These are phyloP conservation scores for Oryzias celebensis DNA, from an alignment of 2,113 vertebrate species.

Conservation along the genomic window DNA sequence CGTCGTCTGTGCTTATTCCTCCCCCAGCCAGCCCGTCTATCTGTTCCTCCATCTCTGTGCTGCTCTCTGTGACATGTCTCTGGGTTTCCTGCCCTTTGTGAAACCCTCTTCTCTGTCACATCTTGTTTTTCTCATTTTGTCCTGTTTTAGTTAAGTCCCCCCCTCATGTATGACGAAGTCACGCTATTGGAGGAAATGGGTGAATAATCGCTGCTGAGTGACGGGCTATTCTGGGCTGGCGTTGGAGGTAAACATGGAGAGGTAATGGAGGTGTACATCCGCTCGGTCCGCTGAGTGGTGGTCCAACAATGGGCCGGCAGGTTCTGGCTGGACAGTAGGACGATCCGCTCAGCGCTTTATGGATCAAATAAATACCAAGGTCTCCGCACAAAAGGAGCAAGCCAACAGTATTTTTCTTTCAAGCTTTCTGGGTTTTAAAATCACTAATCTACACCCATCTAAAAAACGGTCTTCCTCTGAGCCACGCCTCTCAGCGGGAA, in stretches of 20 bases:
- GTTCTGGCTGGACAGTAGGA: conserved; percentile 10
- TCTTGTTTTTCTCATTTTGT: conserved; percentile 75
- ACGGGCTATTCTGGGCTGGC: conserved; percentile 69
- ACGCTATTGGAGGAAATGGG: conserved; percentile 75
- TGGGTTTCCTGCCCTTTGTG: conserved; percentile 72
- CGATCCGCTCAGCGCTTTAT: neutral
- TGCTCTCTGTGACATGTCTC: conserved; percentile 59
- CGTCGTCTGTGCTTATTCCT: conserved; percentile 14
- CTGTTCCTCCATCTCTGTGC: conserved; percentile 49
- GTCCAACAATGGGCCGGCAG: conserved; percentile 53
- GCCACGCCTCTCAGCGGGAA: no score
- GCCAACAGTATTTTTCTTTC: neutral
- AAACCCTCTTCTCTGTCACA: conserved; percentile 66
- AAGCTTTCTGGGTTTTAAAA: neutral
- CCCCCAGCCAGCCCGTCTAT: conserved; percentile 26
- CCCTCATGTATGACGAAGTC: conserved; percentile 38
- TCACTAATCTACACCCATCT: no score
- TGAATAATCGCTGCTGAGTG: conserved; percentile 68
- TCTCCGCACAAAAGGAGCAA: neutral
- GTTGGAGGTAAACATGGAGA: conserved; percentile 65
- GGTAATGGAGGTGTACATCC: conserved; percentile 71
- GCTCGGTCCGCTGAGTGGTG: conserved; percentile 33
- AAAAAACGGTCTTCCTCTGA: no score
- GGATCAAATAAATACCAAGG: neutral
- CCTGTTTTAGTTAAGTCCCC: conserved; percentile 67